phyloP scores from a whole-genome alignment of 2,888 invertebrate genomes.

The Agrotis clavis region DNA sequence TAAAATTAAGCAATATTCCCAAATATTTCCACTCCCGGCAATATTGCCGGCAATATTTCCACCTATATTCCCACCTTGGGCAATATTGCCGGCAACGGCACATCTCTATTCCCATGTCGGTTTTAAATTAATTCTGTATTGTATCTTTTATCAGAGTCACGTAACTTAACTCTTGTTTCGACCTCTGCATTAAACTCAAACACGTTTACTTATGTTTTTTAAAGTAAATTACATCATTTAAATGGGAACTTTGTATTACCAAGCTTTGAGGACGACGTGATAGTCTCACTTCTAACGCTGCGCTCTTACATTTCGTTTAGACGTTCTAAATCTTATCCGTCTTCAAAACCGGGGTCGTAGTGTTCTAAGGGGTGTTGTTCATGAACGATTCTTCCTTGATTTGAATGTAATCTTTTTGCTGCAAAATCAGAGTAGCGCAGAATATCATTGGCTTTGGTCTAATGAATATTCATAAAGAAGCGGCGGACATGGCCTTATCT shows the following conservation, averaged over 20 bases:
- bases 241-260: conserved; percentile 41
- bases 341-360: not conserved
- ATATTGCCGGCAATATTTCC: no score
- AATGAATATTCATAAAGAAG: conserved; percentile 67
- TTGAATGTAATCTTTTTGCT: conserved; percentile 34
- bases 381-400: conserved; percentile 8
- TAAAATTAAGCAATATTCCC: no score
- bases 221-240: conserved; percentile 39
- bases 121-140: conserved; percentile 25
- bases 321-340: not conserved
- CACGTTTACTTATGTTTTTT: conserved; percentile 36
- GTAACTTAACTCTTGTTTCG: conserved; percentile 33
- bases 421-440: conserved; percentile 22
- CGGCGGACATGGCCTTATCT: conserved; percentile 57
- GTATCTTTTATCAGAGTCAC: conserved; percentile 34
- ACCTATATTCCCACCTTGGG: no score
- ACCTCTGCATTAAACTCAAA: conserved; percentile 27
- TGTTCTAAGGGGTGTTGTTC: conserved; percentile 4
- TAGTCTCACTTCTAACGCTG: not conserved
- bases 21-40: no score
- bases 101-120: no score
- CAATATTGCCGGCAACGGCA: no score
- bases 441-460: conserved; percentile 42
- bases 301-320: not conserved
- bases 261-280: conserved; percentile 28